Evolutionary conservation across 53 echinoderm and acorn worm species (phyloP).

Genomic region (Stichopus horrens): DNA sequence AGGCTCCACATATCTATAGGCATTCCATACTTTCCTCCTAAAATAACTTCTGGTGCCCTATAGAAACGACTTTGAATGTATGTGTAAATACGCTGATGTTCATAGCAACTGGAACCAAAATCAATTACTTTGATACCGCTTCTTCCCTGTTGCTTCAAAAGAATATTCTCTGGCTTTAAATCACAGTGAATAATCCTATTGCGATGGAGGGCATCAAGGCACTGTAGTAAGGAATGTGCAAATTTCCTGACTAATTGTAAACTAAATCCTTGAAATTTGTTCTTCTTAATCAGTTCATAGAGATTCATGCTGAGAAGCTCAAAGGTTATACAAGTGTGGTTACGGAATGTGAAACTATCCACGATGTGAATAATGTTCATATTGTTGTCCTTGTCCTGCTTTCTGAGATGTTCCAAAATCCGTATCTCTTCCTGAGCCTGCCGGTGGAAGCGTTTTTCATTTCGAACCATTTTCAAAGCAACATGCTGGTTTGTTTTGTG

Average conservation of each 20-base stretch:
- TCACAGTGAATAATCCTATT: slow-evolving; percentile 99
- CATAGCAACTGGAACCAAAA: slow-evolving; percentile 99
- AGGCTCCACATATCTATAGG: slow-evolving; percentile 99
- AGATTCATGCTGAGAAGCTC: slow-evolving; percentile 99
- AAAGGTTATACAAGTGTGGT: slow-evolving; percentile 98
- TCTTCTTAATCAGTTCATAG: slow-evolving; percentile 99
- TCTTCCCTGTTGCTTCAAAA: slow-evolving; percentile 93
- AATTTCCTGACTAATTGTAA: slow-evolving; percentile 94
- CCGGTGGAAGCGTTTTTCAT: slow-evolving; percentile 96
- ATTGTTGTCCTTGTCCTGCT: slow-evolving; percentile 99
- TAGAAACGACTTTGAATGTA: slow-evolving; percentile 99
- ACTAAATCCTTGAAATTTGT: slow-evolving; percentile 99
- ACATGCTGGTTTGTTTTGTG: slow-evolving; percentile 98
- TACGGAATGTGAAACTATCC: slow-evolving; percentile 94
- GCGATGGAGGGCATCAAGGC: slow-evolving; percentile 91
- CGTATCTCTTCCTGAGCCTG: slow-evolving; percentile 99
- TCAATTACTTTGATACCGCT: slow-evolving; percentile 99
- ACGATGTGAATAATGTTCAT: slow-evolving; percentile 97
- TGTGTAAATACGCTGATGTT: slow-evolving; percentile 98
- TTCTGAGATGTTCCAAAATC: slow-evolving; percentile 95
- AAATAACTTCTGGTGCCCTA: slow-evolving; percentile 95
- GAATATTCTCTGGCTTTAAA: slow-evolving; percentile 96
- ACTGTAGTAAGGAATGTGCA: slow-evolving; percentile 97
- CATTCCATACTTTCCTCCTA: slow-evolving; percentile 97
- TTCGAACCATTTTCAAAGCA: slow-evolving; percentile 98